Percentiles rank a stretch among this genome's conserved stretches.
Evolutionary conservation across 2,797 vertebrate species (phyloP).

Genomic region (Manis crassicaudata): DNA sequence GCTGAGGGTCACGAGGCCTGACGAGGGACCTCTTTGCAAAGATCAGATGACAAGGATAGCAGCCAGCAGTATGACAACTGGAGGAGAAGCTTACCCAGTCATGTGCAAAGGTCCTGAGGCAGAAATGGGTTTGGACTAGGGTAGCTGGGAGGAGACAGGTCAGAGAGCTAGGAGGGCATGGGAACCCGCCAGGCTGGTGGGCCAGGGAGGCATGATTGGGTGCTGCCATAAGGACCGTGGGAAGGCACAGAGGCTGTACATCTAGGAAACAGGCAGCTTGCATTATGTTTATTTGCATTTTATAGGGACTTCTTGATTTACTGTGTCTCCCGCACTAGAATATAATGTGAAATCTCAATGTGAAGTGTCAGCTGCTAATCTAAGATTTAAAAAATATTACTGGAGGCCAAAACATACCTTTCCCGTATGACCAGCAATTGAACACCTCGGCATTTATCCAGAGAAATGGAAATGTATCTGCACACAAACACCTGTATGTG

Average conservation of each 20-base stretch:
- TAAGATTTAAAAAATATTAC: not conserved
- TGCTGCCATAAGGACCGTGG: accelerated
- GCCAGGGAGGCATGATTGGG: not conserved
- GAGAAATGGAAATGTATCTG: not conserved
- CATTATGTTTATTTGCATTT: not conserved
- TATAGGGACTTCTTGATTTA: not conserved
- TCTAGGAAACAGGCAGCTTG: accelerated
- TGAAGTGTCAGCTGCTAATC: not conserved
- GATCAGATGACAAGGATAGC: not conserved
- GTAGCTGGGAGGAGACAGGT: not conserved
- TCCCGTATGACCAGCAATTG: accelerated
- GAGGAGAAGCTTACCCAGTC: not conserved
- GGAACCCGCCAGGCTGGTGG: no score
- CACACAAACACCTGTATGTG: not conserved
- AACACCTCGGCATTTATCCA: not conserved
- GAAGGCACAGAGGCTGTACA: no score
- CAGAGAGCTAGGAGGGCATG: not conserved
- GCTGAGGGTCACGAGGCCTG: not conserved
- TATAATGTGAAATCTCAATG: not conserved
- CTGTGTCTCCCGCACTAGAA: not conserved
- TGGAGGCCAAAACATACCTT: not conserved
- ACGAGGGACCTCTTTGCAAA: not conserved
- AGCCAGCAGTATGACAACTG: not conserved
- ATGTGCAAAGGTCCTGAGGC: not conserved
- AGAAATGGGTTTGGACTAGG: not conserved